phyloP scores from a whole-genome alignment of 2,797 vertebrate genomes.

The Anguilla pacifica region DNA sequence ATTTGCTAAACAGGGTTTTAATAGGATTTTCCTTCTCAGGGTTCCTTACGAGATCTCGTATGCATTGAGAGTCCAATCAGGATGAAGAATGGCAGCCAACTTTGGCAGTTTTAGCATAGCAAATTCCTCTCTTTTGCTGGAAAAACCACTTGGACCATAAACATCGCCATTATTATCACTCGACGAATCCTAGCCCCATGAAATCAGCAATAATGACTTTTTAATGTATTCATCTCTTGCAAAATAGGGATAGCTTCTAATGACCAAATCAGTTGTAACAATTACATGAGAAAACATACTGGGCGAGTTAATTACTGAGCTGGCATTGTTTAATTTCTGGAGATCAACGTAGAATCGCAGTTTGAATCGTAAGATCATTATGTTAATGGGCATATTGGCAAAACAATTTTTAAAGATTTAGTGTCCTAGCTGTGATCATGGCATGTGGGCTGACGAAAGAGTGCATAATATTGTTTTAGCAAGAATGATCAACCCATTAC shows the following conservation, averaged over 20 bases:
- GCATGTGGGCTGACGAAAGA: no score
- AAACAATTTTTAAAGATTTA: no score
- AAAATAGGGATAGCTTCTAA: not conserved
- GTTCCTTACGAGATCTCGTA: not conserved
- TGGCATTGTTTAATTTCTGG: no score
- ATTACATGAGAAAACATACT: no score
- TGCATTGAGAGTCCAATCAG: constrained; percentile 35
- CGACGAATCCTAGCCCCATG: constrained; percentile 15
- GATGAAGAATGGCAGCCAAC: constrained; percentile 22
- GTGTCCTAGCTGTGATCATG: no score
- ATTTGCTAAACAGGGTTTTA: constrained; percentile 24
- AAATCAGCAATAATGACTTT: constrained; percentile 28
- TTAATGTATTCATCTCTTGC: constrained; percentile 21
- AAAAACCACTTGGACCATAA: constrained; percentile 12
- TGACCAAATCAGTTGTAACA: not conserved
- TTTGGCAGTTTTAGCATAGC: constrained; percentile 11
- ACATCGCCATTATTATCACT: constrained; percentile 15
- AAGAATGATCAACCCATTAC: no score
- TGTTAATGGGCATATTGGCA: no score
- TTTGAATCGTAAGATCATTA: no score
- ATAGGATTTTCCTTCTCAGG: constrained; percentile 20
- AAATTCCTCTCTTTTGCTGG: constrained; percentile 16
- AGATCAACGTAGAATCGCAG: no score
- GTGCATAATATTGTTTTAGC: no score
- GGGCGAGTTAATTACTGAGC: no score